Percentiles rank a stretch among this genome's conserved stretches.
phyloP scores from a whole-genome alignment of 2,797 vertebrate genomes.

The Euthynnus affinis region DNA sequence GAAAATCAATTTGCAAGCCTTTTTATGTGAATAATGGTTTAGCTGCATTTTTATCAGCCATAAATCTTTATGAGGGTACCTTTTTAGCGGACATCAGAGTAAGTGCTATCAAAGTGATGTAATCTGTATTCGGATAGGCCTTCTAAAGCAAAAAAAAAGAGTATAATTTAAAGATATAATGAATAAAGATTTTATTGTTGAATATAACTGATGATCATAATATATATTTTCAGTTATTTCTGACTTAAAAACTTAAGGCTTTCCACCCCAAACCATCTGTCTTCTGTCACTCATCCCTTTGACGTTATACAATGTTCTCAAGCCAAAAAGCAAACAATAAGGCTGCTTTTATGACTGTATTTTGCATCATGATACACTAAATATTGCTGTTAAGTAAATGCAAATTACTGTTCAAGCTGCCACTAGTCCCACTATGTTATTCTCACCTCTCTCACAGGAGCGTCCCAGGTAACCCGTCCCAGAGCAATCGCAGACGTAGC shows the following conservation, averaged over 20 bases:
- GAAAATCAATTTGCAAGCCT: conserved; percentile 33
- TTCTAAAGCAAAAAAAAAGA: conserved; percentile 41
- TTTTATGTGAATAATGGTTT: conserved; percentile 47
- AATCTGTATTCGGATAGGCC: conserved; percentile 42
- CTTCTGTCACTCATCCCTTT: conserved; percentile 55
- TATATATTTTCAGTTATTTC: conserved; percentile 67
- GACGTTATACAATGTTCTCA: conserved; percentile 58
- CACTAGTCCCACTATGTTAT: conserved; percentile 12
- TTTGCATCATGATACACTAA: conserved; percentile 52
- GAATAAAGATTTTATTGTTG: conserved; percentile 62
- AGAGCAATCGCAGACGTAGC: conserved; percentile 97
- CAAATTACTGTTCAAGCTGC: conserved; percentile 22
- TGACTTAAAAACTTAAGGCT: conserved; percentile 51
- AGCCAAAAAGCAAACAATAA: conserved; percentile 61
- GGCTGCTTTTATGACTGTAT: conserved; percentile 46
- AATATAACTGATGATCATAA: conserved; percentile 61
- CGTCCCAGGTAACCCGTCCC: conserved; percentile 97
- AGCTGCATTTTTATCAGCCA: conserved; percentile 59
- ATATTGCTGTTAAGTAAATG: conserved; percentile 42
- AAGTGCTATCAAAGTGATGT: conserved; percentile 49
- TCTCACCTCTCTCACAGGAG: conserved; percentile 97
- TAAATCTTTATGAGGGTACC: conserved; percentile 64
- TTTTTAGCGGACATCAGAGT: conserved; percentile 48
- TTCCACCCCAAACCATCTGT: conserved; percentile 53
- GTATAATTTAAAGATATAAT: conserved; percentile 59